Evolutionary conservation across 30 jellyfish, hydroid and myxozoan species (phyloP).

Genomic region (Hydractinia symbiolongicarpus): DNA sequence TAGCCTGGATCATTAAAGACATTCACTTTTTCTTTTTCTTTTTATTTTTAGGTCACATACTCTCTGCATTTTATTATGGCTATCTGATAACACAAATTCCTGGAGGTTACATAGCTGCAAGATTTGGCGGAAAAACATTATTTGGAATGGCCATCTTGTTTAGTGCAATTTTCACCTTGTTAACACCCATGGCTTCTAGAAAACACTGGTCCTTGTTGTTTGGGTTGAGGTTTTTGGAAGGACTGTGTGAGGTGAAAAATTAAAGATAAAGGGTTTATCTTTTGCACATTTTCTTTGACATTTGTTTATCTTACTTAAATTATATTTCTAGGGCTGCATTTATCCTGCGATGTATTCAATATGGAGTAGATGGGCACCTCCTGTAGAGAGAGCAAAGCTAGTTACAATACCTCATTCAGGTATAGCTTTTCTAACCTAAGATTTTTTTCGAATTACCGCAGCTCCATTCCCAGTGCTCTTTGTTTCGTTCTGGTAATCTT

Average conservation of each 20-base stretch:
- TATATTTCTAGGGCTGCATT: conserved; percentile 80
- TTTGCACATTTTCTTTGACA: background rate
- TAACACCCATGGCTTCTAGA: conserved; percentile 87
- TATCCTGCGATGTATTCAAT: conserved; percentile 95
- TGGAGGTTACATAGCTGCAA: conserved; percentile 96
- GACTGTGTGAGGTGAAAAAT: conserved; percentile 74
- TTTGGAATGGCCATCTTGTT: conserved; percentile 70
- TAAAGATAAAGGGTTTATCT: background rate
- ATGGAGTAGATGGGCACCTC: conserved; percentile 99
- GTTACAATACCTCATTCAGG: conserved; percentile 97
- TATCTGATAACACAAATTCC: conserved; percentile 93
- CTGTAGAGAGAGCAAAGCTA: conserved; percentile 72
- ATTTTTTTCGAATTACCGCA: no score
- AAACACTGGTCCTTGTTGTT: conserved; percentile 58
- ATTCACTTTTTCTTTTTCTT: background rate
- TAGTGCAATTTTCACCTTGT: conserved; percentile 68
- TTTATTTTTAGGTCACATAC: conserved; percentile 60
- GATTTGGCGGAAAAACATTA: conserved; percentile 83
- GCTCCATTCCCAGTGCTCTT: no score
- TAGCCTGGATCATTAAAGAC: conserved; percentile 3
- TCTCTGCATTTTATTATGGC: conserved; percentile 88
- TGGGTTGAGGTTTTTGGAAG: conserved; percentile 67
- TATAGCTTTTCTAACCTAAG: background rate
- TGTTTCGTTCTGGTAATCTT: no score
- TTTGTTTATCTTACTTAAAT: background rate